These are phyloP conservation scores for Noctuana brunneofusca DNA, from an alignment of 2,888 invertebrate species.

Conservation along the genomic window DNA sequence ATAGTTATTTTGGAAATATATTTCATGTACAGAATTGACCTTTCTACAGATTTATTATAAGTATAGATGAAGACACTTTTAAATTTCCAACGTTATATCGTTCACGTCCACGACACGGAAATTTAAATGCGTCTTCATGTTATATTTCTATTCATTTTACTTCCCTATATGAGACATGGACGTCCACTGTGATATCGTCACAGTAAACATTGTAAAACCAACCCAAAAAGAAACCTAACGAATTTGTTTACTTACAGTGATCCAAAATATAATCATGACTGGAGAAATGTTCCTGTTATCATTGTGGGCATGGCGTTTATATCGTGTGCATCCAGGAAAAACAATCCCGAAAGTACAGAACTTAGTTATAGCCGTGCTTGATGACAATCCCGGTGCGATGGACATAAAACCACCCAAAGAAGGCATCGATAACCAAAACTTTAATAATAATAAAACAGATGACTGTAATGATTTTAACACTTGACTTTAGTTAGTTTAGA, in stretches of 20 bases:
- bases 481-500: slow-evolving; percentile 3
- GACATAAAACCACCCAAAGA: slow-evolving; percentile 45
- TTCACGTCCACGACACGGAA: too few relatives aligned
- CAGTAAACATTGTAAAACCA: too few relatives aligned
- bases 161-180: too few relatives aligned
- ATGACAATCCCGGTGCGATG: slow-evolving; percentile 52
- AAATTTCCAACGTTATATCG: too few relatives aligned
- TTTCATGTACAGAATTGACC: too few relatives aligned
- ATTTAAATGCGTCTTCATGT: too few relatives aligned
- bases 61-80: too few relatives aligned
- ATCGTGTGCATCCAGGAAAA: slow-evolving; percentile 73
- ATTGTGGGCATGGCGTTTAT: slow-evolving; percentile 84
- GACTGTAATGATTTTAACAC: slow-evolving; percentile 8
- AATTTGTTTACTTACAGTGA: slow-evolving; percentile 73
- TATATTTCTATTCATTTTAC: too few relatives aligned
- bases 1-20: too few relatives aligned
- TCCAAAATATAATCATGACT: slow-evolving; percentile 86
- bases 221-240: neutral
- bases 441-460: slow-evolving; percentile 21
- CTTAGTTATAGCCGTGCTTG: slow-evolving; percentile 63
- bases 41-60: too few relatives aligned
- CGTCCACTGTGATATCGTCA: too few relatives aligned
- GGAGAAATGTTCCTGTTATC: slow-evolving; percentile 87
- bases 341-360: slow-evolving; percentile 54
- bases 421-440: slow-evolving; percentile 13